A percentile compares a stretch with the other conserved stretches of the same genome.
phyloP scores from a whole-genome alignment of 2,113 vertebrate species.

The Myotis brandtii region DNA sequence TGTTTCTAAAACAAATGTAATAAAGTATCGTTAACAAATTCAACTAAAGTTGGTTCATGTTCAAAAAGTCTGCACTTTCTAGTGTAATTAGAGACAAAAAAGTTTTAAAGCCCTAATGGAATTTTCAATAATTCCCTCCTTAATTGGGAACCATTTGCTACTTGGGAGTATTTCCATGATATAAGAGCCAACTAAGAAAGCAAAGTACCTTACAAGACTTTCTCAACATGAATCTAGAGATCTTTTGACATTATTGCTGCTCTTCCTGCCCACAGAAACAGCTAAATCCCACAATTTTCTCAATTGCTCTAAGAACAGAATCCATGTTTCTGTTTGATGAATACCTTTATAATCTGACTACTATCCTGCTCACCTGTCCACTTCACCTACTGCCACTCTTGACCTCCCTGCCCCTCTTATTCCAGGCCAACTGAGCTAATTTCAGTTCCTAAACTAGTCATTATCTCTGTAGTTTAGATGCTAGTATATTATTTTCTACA shows the following conservation, averaged over 20 bases:
- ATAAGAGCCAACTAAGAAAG: slow-evolving; percentile 58
- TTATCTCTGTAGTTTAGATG: not conserved
- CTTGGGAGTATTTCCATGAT: slow-evolving; percentile 67
- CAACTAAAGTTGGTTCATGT: slow-evolving; percentile 63
- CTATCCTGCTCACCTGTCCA: not conserved
- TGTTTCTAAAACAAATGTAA: slow-evolving; percentile 80
- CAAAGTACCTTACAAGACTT: not conserved
- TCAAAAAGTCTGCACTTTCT: slow-evolving; percentile 73
- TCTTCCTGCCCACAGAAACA: not conserved
- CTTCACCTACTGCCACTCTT: not conserved
- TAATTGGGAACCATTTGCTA: slow-evolving; percentile 74
- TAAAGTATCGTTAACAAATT: slow-evolving; percentile 77
- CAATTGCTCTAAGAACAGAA: not conserved
- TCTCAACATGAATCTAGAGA: not conserved
- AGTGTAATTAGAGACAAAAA: slow-evolving; percentile 73
- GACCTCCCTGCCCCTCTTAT: not conserved
- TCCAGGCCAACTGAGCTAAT: not conserved
- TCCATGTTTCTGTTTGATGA: not conserved
- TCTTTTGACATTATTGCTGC: not conserved
- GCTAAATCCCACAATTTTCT: not conserved
- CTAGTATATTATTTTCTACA: not conserved
- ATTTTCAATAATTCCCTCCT: slow-evolving; percentile 77
- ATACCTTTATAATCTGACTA: not conserved
- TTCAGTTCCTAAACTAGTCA: not conserved
- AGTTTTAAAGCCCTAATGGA: slow-evolving; percentile 77